phyloP scores from a whole-genome alignment of 2,888 invertebrate genomes.

The Caenorhabditis doughertyi region DNA sequence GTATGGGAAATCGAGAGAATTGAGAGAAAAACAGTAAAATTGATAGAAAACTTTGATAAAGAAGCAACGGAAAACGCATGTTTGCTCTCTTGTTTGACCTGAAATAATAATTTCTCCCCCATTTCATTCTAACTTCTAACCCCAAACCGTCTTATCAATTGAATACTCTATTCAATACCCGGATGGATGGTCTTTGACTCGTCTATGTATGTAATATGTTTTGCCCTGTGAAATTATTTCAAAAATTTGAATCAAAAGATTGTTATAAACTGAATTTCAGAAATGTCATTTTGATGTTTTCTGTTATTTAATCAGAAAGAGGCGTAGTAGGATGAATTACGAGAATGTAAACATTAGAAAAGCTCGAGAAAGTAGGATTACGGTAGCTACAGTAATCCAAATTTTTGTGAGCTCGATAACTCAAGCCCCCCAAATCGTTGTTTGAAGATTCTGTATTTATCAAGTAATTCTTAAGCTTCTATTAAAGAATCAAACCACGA shows the following conservation, averaged over 20 bases:
- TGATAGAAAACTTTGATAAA: conserved; percentile 7
- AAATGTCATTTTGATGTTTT: too few relatives aligned
- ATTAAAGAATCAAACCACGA: too few relatives aligned
- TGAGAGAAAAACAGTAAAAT: conserved; percentile 17
- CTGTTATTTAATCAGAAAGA: too few relatives aligned
- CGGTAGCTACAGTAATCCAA: too few relatives aligned
- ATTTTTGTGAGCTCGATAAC: too few relatives aligned
- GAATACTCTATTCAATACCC: conserved; percentile 14
- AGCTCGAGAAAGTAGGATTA: too few relatives aligned
- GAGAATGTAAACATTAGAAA: too few relatives aligned
- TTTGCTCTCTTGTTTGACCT: conserved; percentile 49
- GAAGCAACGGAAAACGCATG: conserved; percentile 21
- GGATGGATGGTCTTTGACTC: conserved; percentile 34
- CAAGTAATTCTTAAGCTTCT: too few relatives aligned
- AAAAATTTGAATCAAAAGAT: neutral
- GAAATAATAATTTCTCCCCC: conserved; percentile 21
- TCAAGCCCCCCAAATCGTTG: too few relatives aligned
- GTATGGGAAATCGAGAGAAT: conserved; percentile 5
- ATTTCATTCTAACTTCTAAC: conserved; percentile 20
- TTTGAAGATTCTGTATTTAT: too few relatives aligned
- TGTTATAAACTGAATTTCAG: too few relatives aligned
- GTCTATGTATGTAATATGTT: conserved; percentile 24
- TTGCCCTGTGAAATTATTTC: neutral
- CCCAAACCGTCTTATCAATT: conserved; percentile 23
- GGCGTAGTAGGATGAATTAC: too few relatives aligned